These are phyloP conservation scores for Torymus texanus DNA, from an alignment of 2,888 invertebrate species.

Conservation along the genomic window DNA sequence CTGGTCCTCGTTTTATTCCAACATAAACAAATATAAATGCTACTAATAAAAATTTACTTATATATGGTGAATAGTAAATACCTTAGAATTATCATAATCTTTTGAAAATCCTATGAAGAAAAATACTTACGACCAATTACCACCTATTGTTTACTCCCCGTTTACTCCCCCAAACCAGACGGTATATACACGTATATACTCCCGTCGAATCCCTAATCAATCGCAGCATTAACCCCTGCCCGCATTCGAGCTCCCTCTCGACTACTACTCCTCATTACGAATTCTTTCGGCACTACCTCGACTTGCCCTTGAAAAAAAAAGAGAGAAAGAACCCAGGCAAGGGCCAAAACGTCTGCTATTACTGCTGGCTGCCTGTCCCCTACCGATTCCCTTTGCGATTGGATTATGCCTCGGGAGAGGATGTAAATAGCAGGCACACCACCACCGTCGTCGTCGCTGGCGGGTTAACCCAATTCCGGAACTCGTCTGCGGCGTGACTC, in stretches of 20 bases:
- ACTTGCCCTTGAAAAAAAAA: neutral
- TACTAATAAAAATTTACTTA: too few species aligned
- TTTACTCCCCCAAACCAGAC: too few species aligned
- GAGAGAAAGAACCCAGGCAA: neutral
- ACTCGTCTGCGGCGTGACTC: slow-evolving; percentile 22
- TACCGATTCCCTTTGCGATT: slow-evolving; percentile 41
- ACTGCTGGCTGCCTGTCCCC: neutral
- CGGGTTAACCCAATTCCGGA: slow-evolving; percentile 36
- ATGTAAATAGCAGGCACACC: slow-evolving; percentile 25
- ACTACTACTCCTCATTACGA: slow-evolving; percentile 17
- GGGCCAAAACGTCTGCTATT: neutral
- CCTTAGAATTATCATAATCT: too few species aligned
- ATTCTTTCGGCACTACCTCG: slow-evolving; percentile 22
- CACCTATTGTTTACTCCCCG: too few species aligned
- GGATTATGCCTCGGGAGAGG: slow-evolving; percentile 26
- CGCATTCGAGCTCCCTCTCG: slow-evolving; percentile 3
- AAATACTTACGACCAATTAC: too few species aligned
- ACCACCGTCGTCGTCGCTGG: neutral
- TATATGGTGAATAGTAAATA: too few species aligned
- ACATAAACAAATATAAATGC: too few species aligned
- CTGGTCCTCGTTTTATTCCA: too few species aligned
- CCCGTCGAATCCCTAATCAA: slow-evolving; percentile 13
- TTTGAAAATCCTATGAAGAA: too few species aligned
- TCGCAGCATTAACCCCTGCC: slow-evolving; percentile 19
- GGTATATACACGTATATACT: too few species aligned